Evolutionary conservation across 2,888 invertebrate genomes (phyloP), one percentile per base, ranked within the genome.

Genomic region (Acrobasis consociella): DNA sequence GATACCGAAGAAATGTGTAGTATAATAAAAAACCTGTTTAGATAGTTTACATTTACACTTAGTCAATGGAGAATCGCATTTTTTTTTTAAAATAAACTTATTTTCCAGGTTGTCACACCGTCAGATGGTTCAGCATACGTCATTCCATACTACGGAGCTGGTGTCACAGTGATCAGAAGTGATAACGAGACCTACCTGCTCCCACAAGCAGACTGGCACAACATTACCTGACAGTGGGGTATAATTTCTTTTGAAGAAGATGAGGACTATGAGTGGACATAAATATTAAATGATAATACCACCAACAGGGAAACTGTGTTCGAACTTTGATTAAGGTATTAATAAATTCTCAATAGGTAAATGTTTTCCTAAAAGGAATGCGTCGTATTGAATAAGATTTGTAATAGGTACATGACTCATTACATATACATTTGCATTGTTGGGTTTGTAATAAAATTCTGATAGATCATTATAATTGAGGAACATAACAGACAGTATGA

Each of bases 111-210:
- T 61, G 97, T 99, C 5, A 97, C 97, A 0, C 99, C 99, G 56
- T 96, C 98, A 0, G 99, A 99, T 93, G 98, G 98, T 37, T 99
- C 99, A 11, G 95, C 97, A 65, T 99, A 97, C 85, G 95, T 99
- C 3, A 97, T 98, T 79, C 97, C 98, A 61, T 98, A 97, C 86
- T 99, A 96, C 83, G 99, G 99, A 67, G 97, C 98, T 0, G 96
- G 96, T 31, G 95, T 98, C 37, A 94, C 95, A 62, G 96, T 97
- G 65, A 92, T 98, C 62, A 93, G 94, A 62, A 97, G 97, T 87
- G 95, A 97, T 87, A 98, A 98, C 86, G 95, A 95, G 77, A 98
- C 98, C 0, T 97, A 95, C 86, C 94, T 96, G 74, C 93, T 97
- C 68, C 96, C 96, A 49, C 96, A 97, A 80, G 94, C 95, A 64